Percentiles rank a stretch among this genome's conserved stretches.
phyloP scores from a whole-genome alignment of 2,797 vertebrate genomes.

The Odontamblyopus lacepedii region DNA sequence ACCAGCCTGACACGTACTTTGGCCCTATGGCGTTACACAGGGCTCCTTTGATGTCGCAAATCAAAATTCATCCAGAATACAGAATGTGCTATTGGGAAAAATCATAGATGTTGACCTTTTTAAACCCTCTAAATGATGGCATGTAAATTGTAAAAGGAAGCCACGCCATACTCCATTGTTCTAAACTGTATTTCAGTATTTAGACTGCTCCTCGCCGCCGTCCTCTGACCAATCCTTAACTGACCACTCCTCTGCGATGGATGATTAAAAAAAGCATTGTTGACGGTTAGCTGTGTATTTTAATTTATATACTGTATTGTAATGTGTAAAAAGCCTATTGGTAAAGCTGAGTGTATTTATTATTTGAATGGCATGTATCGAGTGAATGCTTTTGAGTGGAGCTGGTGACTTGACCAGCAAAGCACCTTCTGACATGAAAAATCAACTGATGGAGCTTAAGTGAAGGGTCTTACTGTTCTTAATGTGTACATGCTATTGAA shows the following conservation, averaged over 20 bases:
- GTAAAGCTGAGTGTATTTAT: constrained; percentile 74
- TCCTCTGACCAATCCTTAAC: constrained; percentile 48
- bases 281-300: constrained; percentile 57
- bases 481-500: constrained; percentile 34
- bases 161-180: constrained; percentile 58
- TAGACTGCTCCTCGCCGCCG: constrained; percentile 41
- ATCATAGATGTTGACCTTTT: constrained; percentile 1
- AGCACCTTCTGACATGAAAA: constrained; percentile 59
- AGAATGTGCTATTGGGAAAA: not conserved
- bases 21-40: no score
- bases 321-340: constrained; percentile 44
- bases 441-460: constrained; percentile 29
- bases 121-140: constrained; percentile 17
- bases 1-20: no score
- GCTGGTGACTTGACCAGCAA: constrained; percentile 31
- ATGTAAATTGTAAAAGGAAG: constrained; percentile 47
- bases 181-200: constrained; percentile 7
- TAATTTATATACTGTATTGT: constrained; percentile 71
- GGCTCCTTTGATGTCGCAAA: not conserved
- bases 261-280: constrained; percentile 54
- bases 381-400: constrained; percentile 58
- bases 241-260: constrained; percentile 43
- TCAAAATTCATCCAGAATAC: not conserved
- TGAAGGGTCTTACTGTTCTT: constrained; percentile 31
- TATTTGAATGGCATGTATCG: constrained; percentile 65